Conservation (phyloP, 2,888 invertebrate species). For the Acleris laterana region DNA sequence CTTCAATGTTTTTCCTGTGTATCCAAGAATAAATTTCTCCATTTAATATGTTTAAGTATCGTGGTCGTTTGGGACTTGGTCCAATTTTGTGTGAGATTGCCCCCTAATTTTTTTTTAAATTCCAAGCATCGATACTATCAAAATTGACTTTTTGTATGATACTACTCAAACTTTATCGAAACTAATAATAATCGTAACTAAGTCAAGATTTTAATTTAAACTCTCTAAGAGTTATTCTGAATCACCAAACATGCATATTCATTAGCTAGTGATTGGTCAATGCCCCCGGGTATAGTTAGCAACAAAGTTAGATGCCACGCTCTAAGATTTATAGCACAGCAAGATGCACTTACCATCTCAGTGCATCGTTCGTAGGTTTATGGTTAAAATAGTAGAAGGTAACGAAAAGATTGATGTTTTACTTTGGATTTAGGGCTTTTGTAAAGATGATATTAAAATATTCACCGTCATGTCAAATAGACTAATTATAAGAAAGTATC, state of each 20-base stretch:
- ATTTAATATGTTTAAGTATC: too few relatives aligned
- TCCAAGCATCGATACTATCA: too few relatives aligned
- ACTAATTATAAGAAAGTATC: too few relatives aligned
- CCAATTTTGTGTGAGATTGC: too few relatives aligned
- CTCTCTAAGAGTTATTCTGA: conserved; percentile 18
- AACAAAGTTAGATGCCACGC: conserved; percentile 50
- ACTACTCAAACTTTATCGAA: background rate
- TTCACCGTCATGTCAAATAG: too few relatives aligned
- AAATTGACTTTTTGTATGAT: too few relatives aligned
- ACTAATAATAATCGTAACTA: background rate
- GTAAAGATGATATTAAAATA: too few relatives aligned
- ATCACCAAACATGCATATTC: conserved; percentile 32
- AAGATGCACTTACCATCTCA: conserved; percentile 31
- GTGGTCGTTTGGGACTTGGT: too few relatives aligned
- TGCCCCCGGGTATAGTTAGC: conserved; percentile 41
- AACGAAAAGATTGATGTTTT: background rate
- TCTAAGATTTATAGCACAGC: conserved; percentile 50
- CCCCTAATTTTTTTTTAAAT: too few relatives aligned
- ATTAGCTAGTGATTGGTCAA: conserved; percentile 37
- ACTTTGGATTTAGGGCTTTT: too few relatives aligned
- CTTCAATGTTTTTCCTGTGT: too few relatives aligned
- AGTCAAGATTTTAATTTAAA: background rate
- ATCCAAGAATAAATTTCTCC: too few relatives aligned
- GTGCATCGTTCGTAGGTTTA: conserved; percentile 24
- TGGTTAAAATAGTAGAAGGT: conserved; percentile 10